Evolutionary conservation across 2,888 invertebrate species (phyloP).

Genomic region (Drosophila parthenogenetica): DNA sequence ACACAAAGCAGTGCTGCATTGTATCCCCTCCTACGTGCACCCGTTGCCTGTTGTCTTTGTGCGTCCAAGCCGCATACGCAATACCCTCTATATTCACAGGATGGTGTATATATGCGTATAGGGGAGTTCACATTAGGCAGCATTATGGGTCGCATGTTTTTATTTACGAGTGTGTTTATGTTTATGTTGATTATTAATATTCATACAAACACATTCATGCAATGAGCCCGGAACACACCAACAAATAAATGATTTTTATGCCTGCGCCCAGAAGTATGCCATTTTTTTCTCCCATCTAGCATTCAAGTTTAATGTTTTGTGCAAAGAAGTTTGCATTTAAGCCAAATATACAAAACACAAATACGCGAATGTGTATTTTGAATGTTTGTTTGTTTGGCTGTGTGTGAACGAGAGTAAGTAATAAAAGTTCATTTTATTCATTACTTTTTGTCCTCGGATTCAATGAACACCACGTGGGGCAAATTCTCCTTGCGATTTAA

Average conservation of each 20-base stretch:
- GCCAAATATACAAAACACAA: conserved; percentile 11
- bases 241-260: conserved; percentile 78
- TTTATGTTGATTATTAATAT: conserved; percentile 71
- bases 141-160: conserved; percentile 54
- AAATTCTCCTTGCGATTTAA: conserved; percentile 21
- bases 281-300: conserved; percentile 31
- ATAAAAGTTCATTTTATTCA: conserved; percentile 70
- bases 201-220: conserved; percentile 60
- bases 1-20: conserved; percentile 32
- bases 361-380: conserved; percentile 8
- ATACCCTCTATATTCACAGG: conserved; percentile 3
- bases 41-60: conserved; percentile 40
- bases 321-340: conserved; percentile 61
- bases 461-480: conserved; percentile 1
- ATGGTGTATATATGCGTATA: no score
- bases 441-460: conserved; percentile 32
- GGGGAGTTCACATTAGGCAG: conserved; percentile 37
- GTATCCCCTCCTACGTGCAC: conserved; percentile 13
- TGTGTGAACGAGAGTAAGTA: conserved; percentile 9
- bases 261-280: conserved; percentile 56
- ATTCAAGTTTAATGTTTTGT: conserved; percentile 73
- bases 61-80: conserved; percentile 34
- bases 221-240: conserved; percentile 46
- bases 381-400: conserved; percentile 15
- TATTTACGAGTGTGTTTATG: conserved; percentile 56